Conservation (phyloP, 2,113 vertebrate species). For the Chionodraco myersi region DNA sequence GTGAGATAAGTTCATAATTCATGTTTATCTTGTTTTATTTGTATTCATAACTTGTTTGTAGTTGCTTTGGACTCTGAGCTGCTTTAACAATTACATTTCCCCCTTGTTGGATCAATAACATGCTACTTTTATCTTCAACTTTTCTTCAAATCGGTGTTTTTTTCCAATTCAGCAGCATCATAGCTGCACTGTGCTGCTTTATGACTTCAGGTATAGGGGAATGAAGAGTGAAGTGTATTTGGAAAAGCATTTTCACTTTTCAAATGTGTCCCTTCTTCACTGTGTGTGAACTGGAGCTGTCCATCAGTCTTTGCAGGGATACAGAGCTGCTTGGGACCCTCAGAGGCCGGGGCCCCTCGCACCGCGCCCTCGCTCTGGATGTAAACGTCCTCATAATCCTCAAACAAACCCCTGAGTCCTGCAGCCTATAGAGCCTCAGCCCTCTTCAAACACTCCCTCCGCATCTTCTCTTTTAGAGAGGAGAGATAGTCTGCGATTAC, state of each 20-base stretch:
- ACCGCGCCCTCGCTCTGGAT: conserved; percentile 40
- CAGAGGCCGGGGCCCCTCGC: conserved; percentile 41
- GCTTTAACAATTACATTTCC: too few species aligned
- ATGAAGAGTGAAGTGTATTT: background rate
- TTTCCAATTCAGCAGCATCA: background rate
- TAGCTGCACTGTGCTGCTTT: background rate
- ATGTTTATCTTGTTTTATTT: too few species aligned
- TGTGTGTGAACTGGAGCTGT: conserved; percentile 36
- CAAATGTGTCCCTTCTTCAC: background rate
- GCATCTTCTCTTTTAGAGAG: conserved; percentile 21
- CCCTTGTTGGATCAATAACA: too few species aligned
- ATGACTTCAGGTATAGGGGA: too few species aligned
- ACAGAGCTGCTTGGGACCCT: conserved; percentile 38
- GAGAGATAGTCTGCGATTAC: conserved; percentile 39
- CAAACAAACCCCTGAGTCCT: conserved; percentile 51
- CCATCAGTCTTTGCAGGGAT: conserved; percentile 54
- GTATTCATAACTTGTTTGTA: too few species aligned
- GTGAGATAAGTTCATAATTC: too few species aligned
- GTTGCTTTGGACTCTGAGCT: too few species aligned
- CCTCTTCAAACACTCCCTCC: conserved; percentile 62
- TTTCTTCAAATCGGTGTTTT: background rate
- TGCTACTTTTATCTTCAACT: background rate
- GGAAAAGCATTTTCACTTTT: background rate
- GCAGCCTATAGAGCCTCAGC: conserved; percentile 31
- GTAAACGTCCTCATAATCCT: conserved; percentile 65